Evolutionary conservation across 2,888 invertebrate species (phyloP).

Genomic region (Ethmia dodecea): DNA sequence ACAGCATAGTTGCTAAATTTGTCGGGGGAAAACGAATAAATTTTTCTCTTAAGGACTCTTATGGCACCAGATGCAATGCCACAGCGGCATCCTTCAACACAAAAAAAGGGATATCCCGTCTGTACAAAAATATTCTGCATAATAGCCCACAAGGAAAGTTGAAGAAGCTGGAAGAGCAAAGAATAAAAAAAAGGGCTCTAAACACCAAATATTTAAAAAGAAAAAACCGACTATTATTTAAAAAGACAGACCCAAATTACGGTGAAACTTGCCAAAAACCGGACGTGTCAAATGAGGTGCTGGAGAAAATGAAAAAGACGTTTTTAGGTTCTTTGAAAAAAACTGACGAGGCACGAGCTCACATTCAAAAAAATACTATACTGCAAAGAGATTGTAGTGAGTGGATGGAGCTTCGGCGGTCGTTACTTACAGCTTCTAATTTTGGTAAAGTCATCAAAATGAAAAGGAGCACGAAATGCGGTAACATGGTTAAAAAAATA

Average conservation of each 20-base stretch:
- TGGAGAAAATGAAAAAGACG: background rate
- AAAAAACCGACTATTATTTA: background rate
- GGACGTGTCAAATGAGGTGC: background rate
- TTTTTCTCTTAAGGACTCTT: conserved; percentile 1
- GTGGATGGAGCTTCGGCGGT: conserved; percentile 17
- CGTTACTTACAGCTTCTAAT: conserved; percentile 17
- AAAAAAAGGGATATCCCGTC: background rate
- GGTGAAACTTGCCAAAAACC: background rate
- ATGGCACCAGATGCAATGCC: background rate
- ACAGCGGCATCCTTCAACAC: conserved; percentile 5
- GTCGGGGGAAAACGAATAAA: conserved; percentile 12
- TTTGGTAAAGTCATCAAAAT: conserved; percentile 10
- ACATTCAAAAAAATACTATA: conserved; percentile 5
- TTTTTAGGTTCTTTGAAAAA: background rate
- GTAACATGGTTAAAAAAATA: conserved; percentile 1
- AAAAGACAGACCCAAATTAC: background rate
- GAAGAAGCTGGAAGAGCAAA: background rate
- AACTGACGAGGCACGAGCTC: background rate
- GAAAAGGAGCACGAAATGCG: background rate
- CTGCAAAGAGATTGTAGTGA: conserved; percentile 14
- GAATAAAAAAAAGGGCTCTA: background rate
- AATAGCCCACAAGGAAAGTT: conserved; percentile 4
- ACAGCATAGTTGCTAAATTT: conserved; percentile 13
- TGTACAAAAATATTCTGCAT: conserved; percentile 6
- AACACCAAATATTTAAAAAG: background rate